phyloP scores from a whole-genome alignment of 37 sponge, comb jelly and placozoan genomes.

The Petrosia ficiformis region DNA sequence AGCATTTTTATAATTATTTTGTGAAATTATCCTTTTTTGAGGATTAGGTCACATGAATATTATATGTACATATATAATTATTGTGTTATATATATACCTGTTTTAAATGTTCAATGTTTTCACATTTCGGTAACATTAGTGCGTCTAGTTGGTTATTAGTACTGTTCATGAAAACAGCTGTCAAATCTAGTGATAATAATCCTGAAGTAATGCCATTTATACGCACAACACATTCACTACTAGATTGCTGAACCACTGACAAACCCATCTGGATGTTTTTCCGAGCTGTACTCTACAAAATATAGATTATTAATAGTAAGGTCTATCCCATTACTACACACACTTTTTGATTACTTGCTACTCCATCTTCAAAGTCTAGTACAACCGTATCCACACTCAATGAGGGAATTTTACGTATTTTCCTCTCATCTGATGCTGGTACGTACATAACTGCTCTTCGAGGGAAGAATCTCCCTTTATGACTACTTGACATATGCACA shows the following conservation, averaged over 20 bases:
- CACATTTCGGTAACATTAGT: conserved; percentile 86
- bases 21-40: too few species aligned
- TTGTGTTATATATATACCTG: too few species aligned
- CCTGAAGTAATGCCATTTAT: conserved; percentile 73
- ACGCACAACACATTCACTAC: conserved; percentile 72
- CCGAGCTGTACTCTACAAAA: conserved; percentile 63
- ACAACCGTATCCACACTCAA: conserved; percentile 84
- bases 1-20: too few species aligned
- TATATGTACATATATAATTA: too few species aligned
- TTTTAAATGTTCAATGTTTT: conserved; percentile 57
- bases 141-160: conserved; percentile 57
- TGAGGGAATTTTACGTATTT: conserved; percentile 64
- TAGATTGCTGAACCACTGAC: neutral
- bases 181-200: conserved; percentile 50
- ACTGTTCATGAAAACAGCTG: conserved; percentile 20
- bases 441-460: conserved; percentile 93
- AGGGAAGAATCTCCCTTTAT: conserved; percentile 31
- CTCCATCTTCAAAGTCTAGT: conserved; percentile 95
- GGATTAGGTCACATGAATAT: too few species aligned
- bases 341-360: conserved; percentile 81
- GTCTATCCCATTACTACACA: too few species aligned
- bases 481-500: too few species aligned
- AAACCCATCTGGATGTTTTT: conserved; percentile 38
- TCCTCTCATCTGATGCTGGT: conserved; percentile 82
- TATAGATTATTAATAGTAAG: too few species aligned